phyloP scores from a whole-genome alignment of 2,888 invertebrate genomes.

The Germaria angustata region DNA sequence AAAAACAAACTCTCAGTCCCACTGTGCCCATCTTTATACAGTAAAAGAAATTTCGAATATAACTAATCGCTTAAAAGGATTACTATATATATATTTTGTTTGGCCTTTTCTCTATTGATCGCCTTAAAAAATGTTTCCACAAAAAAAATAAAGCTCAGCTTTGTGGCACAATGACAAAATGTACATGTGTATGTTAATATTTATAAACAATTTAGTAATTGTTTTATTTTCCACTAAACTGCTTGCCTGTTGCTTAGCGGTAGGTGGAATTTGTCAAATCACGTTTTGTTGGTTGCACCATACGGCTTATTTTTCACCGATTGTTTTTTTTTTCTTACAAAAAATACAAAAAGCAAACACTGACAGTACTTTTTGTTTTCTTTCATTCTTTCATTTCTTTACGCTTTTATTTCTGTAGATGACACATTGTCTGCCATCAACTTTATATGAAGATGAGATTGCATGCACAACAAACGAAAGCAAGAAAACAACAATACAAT shows the following conservation, averaged over 20 bases:
- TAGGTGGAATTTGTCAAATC: constrained; percentile 59
- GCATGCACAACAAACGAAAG: not conserved
- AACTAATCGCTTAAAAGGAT: not conserved
- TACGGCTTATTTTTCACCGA: constrained; percentile 32
- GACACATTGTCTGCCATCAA: constrained; percentile 38
- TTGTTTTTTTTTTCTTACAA: not conserved
- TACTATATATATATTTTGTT: not conserved
- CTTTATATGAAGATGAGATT: not conserved
- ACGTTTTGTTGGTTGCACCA: constrained; percentile 54
- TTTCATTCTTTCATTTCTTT: constrained; percentile 11
- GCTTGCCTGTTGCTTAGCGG: constrained; percentile 41
- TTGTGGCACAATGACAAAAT: not conserved
- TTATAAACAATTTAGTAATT: constrained; percentile 26
- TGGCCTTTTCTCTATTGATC: not conserved
- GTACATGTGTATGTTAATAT: too few species aligned
- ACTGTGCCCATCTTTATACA: not conserved
- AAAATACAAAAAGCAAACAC: not conserved
- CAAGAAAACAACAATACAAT: not conserved
- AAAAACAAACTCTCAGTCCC: not conserved
- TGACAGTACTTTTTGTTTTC: not conserved
- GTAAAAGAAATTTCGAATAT: not conserved
- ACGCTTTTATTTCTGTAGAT: constrained; percentile 21
- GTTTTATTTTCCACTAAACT: not conserved
- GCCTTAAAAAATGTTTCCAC: not conserved
- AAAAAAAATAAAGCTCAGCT: not conserved